Base-by-base conservation (phyloP, 2,113 vertebrate genomes). In the Alethe castanea region DNA sequence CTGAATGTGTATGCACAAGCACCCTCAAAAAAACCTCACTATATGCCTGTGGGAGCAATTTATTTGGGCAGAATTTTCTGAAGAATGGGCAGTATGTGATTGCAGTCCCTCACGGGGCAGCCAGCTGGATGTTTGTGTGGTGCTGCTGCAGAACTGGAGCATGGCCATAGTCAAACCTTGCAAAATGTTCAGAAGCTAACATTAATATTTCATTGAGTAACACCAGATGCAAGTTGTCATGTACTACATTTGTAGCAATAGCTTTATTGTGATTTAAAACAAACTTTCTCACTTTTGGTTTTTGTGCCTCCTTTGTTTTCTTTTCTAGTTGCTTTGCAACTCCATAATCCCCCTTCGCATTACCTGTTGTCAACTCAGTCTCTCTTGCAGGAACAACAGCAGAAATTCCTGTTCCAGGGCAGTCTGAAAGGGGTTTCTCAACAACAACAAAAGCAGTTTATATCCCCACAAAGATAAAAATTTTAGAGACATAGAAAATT, bases 1-100 rank as follows among this genome's bases (percentile, higher is more conserved):
- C 42, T 50, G 50, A 88, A 81, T 12, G 8, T 3, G 38, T 61
- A 31, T 9, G 17, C 69, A 61, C 53, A 61, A 74, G 26, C 2
- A 1, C 59, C 36, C 40, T 72, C 19, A 52, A 44, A 76, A 76
- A 65, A 4, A 24, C 9, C 31, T 74, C 50, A 15, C 35, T 74
- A 8, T 54, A 50, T 1, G 2, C 14, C 24, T 26, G 28, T 0
- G 0, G 40, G 52, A 62, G 38, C 31, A 72, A 71, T 52, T 19
- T 1, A 40, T 76, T 60, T 53, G 65, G 73, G 36, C 25, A 89
- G 60, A 60, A 67, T 69, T 89, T 92, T 40, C 65, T 71, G 29
- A n/a, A 67, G 47, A 84, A 36, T 1, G 26, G 1, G 0, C 52
- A 60, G 36, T 2, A 5, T 33, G 44, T 2, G 6, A 25, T 0